Conservation (phyloP, 2,113 vertebrate species). For the Halcyon malimbica region DNA sequence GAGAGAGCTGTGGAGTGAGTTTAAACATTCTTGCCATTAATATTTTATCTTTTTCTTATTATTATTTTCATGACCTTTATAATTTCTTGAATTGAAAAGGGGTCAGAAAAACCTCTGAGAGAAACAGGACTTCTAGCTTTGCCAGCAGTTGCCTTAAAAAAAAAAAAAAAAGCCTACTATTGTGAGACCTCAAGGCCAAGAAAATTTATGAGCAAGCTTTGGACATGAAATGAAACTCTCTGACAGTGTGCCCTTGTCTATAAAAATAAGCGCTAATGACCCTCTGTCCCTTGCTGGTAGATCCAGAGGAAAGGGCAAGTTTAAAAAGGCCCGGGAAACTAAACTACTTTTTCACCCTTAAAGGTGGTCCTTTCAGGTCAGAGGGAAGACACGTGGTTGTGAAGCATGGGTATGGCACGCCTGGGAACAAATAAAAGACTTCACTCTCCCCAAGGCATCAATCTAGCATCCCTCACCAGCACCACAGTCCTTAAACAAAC, state of each 20-base stretch:
- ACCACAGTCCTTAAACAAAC: constrained; percentile 30
- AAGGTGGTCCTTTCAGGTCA: constrained; percentile 67
- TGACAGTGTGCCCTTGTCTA: constrained; percentile 36
- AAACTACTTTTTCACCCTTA: constrained; percentile 32
- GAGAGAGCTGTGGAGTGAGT: neutral
- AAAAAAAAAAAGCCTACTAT: neutral
- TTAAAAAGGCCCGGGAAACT: neutral
- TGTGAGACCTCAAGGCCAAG: constrained; percentile 26
- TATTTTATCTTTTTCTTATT: neutral
- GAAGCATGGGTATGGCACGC: neutral
- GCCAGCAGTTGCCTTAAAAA: neutral
- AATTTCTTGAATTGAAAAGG: neutral
- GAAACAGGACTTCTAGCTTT: neutral
- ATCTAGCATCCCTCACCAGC: constrained; percentile 6
- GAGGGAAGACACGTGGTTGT: neutral
- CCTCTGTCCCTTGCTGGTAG: neutral
- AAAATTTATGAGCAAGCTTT: neutral
- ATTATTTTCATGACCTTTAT: neutral
- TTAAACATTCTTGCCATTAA: neutral
- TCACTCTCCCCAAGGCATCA: constrained; percentile 34
- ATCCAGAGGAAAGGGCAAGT: constrained; percentile 20
- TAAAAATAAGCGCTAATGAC: constrained; percentile 46
- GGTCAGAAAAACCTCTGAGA: neutral
- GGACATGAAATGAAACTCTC: neutral
- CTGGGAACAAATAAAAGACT: constrained; percentile 17